Evolutionary conservation across 2,888 invertebrate species (phyloP).

Genomic region (Adela reaumurella): DNA sequence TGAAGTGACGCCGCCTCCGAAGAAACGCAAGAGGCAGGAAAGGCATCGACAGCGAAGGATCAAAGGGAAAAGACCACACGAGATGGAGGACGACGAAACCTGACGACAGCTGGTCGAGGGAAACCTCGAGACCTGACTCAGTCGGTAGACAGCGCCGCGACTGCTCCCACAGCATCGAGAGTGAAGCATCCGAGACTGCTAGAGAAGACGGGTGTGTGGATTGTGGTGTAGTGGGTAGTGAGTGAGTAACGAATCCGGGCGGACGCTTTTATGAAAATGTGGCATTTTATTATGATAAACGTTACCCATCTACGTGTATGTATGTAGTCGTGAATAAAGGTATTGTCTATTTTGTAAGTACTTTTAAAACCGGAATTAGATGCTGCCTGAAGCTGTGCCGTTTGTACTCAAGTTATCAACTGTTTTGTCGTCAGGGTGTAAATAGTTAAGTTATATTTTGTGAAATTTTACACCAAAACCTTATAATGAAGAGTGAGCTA

Average conservation of each 20-base stretch:
- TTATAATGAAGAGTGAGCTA: background rate
- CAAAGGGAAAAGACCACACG: background rate
- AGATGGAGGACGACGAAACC: conserved; percentile 35
- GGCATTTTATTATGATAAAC: background rate
- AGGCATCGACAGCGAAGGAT: conserved; percentile 32
- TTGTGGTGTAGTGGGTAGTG: too few relatives aligned
- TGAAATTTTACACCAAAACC: background rate
- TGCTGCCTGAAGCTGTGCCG: too few relatives aligned
- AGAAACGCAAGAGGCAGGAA: conserved; percentile 30
- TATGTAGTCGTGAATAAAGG: background rate
- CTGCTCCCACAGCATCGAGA: too few relatives aligned
- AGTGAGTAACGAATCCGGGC: background rate
- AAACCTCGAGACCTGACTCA: background rate
- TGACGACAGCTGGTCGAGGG: conserved; percentile 21
- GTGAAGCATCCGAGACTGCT: too few relatives aligned
- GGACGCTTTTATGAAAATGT: background rate
- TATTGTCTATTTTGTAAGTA: background rate
- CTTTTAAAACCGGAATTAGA: background rate
- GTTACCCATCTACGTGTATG: background rate
- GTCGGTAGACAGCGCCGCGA: background rate
- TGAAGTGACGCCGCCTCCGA: conserved; percentile 62
- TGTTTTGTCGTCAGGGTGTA: conserved; percentile 6
- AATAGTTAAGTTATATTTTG: conserved; percentile 2
- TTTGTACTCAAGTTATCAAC: too few relatives aligned
- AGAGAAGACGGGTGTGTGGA: background rate